These are phyloP conservation scores for Coregonus suidteri DNA, from an alignment of 2,797 vertebrate genomes.

Conservation along the genomic window DNA sequence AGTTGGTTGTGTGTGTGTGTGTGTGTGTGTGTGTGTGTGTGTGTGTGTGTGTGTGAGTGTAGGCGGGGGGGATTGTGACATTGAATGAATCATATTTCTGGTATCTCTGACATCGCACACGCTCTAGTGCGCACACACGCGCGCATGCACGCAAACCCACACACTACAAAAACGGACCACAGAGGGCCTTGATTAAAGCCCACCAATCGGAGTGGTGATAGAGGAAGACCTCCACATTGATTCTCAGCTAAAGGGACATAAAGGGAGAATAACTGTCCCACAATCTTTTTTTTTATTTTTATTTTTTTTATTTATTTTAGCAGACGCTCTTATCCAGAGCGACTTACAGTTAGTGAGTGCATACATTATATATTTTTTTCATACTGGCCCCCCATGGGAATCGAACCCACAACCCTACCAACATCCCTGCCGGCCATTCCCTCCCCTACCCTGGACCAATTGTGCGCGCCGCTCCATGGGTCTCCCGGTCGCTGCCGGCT, in stretches of 20 bases:
- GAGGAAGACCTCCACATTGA: neutral
- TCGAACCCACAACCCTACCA: no score
- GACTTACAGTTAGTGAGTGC: no score
- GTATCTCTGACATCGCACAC: neutral
- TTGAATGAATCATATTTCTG: neutral
- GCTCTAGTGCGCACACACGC: no score
- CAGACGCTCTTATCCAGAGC: no score
- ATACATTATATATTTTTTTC: no score
- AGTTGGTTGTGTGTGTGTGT: slow-evolving; percentile 9
- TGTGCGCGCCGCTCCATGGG: no score
- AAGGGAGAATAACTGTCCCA: neutral
- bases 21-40: slow-evolving; percentile 8
- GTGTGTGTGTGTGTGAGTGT: neutral
- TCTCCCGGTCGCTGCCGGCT: no score
- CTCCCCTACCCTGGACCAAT: no score
- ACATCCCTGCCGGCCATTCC: no score
- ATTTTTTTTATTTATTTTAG: no score
- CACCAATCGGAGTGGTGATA: neutral
- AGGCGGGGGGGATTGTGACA: neutral
- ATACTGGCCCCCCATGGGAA: no score
- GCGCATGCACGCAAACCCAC: neutral
- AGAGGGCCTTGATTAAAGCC: neutral
- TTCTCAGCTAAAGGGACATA: neutral
- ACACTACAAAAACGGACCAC: neutral
- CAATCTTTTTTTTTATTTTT: neutral